Evolutionary conservation across 2,888 invertebrate genomes (phyloP).

Genomic region (Mesodorylaimus sp.): DNA sequence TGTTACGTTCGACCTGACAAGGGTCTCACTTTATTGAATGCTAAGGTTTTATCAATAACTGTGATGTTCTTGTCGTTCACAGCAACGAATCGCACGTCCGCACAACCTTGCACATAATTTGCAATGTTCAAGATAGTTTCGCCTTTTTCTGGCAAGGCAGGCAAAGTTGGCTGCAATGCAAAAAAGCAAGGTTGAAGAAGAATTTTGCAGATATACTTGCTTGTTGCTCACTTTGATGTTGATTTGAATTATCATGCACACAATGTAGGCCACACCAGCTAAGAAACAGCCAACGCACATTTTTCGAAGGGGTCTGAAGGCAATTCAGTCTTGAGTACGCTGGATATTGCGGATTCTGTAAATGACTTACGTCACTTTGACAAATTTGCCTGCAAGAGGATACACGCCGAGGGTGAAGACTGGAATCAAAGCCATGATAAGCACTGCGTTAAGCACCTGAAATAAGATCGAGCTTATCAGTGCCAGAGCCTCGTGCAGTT

Average conservation of each 20-base stretch:
- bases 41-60: too few species aligned
- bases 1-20: too few species aligned
- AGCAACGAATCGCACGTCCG: too few species aligned
- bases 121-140: too few species aligned
- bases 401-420: constrained; percentile 34
- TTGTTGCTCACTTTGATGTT: constrained; percentile 13
- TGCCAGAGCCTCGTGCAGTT: not conserved
- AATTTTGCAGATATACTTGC: too few species aligned
- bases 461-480: constrained; percentile 15
- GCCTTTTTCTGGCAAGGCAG: too few species aligned
- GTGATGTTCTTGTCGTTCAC: too few species aligned
- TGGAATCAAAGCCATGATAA: constrained; percentile 35
- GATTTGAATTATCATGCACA: constrained; percentile 53
- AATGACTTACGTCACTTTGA: constrained; percentile 1
- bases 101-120: too few species aligned
- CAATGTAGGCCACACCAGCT: constrained; percentile 62
- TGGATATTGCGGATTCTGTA: not conserved
- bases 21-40: too few species aligned
- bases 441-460: constrained; percentile 29
- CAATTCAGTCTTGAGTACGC: not conserved
- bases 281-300: constrained; percentile 69
- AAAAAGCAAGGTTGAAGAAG: too few species aligned
- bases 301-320: constrained; percentile 55
- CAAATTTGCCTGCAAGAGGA: constrained; percentile 25
- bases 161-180: too few species aligned